Conservation (phyloP, 2,113 vertebrate genomes). For the Melospiza georgiana region DNA sequence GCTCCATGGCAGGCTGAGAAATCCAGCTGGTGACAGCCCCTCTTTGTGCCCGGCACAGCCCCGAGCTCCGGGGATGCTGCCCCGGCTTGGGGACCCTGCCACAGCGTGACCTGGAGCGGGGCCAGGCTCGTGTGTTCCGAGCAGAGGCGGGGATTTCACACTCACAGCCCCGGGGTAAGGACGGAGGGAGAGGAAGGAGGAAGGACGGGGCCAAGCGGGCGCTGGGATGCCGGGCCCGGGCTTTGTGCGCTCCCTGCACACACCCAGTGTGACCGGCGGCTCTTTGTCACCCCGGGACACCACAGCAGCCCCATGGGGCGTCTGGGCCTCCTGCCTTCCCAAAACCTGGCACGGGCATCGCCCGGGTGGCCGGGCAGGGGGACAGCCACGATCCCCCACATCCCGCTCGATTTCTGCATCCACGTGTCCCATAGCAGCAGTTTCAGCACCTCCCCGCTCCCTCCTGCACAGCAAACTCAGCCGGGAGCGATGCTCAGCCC, state of each 20-base stretch:
- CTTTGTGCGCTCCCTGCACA: background rate
- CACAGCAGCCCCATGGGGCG: background rate
- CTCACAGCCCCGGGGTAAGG: background rate
- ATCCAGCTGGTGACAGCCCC: background rate
- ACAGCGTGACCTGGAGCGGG: background rate
- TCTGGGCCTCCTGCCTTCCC: background rate
- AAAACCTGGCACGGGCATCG: background rate
- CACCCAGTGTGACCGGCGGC: accelerated
- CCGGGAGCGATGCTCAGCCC: background rate
- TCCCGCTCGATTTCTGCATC: background rate
- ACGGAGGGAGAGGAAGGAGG: background rate
- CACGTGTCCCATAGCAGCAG: background rate
- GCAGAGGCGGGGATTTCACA: background rate
- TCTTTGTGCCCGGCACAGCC: background rate
- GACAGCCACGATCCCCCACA: accelerated
- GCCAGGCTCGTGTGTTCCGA: background rate
- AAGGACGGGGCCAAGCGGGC: background rate
- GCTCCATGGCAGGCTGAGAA: background rate
- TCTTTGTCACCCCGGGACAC: background rate
- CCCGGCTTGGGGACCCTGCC: background rate
- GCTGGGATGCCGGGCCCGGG: background rate
- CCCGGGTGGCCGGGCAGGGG: background rate
- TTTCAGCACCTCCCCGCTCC: background rate
- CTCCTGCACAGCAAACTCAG: background rate
- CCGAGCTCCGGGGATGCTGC: background rate